Evolutionary conservation across 2,888 invertebrate species (phyloP), one percentile per base, ranked within the genome.

Genomic region (Pseudoips prasinana): DNA sequence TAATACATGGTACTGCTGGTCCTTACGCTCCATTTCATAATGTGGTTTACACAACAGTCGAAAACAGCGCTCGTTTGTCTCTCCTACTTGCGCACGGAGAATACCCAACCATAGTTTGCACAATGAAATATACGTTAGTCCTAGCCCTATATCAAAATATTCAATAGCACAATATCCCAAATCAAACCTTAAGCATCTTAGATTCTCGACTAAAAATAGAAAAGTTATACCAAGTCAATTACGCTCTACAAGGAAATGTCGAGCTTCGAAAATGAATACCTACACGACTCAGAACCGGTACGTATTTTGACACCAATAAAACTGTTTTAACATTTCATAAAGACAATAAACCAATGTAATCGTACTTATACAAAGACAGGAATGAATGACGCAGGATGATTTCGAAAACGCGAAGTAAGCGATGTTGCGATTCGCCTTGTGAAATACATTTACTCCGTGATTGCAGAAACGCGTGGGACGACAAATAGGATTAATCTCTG

Each of bases 361-460:
- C 47, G 55, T 56, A 63, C 56, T 64, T 64, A 66, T 70, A 73
- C 68, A 60, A 73, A 69, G 67, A 64, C 62, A 69, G 75, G 75
- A 79, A 78, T 69, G 74, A 77, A 77, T 85, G 86, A 85, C 85
- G 83, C 76, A 79, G 83, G 76, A 76, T 69, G 72, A 72, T 88
- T 86, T 86, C 88, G 87, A 88, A 82, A 88, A 88, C 81, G 82
- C 70, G 70, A 85, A 87, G 83, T 86, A 83, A 82, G 76, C 82
- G 74, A 83, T 74, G 83, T 84, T 86, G 88, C 86, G 84, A 82
- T 85, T 79, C 64, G 70, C 64, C 76, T 87, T 87, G 75, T 79
- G 86, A 81, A 87, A 87, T 75, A 81, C 71, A 75, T 80, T 59
- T 72, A 67, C 71, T 75, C 76, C 68, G 75, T 66, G 80, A 78